A percentile compares a stretch with the other conserved stretches of the same genome.
These are phyloP conservation scores for Drosophila maculinotata DNA, from an alignment of 2,888 invertebrate genomes.

Conservation along the genomic window DNA sequence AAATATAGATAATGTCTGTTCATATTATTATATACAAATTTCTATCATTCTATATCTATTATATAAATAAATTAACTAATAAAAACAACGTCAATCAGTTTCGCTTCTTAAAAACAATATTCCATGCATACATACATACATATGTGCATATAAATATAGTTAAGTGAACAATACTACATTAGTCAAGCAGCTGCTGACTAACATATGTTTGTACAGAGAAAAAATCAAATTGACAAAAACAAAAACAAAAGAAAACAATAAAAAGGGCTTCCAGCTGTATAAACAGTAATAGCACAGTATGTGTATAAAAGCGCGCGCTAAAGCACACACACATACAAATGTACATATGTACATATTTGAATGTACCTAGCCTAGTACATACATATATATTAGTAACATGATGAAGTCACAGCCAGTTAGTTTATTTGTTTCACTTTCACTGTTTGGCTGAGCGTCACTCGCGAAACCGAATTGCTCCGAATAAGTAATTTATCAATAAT, in stretches of 20 bases:
- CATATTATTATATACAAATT: too few species aligned
- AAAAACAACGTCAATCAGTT: neutral
- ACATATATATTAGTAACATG: neutral
- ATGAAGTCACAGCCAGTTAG: neutral
- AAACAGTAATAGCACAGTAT: neutral
- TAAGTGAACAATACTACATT: conserved; percentile 5
- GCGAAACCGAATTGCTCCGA: neutral
- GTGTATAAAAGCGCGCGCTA: conserved; percentile 9
- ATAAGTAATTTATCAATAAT: neutral
- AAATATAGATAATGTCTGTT: too few species aligned
- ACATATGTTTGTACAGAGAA: neutral
- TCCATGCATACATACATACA: neutral
- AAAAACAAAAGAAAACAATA: conserved; percentile 7
- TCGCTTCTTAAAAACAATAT: neutral
- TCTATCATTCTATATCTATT: too few species aligned
- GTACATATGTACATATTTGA: neutral
- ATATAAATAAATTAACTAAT: too few species aligned
- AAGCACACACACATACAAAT: neutral
- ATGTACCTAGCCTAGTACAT: neutral
- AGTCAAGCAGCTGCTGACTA: conserved; percentile 21
- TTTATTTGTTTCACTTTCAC: neutral
- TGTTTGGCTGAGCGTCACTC: neutral
- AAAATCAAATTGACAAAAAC: neutral
- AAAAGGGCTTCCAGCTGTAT: conserved; percentile 29
- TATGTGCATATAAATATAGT: neutral